Percentiles rank a stretch among this genome's conserved stretches.
phyloP scores from a whole-genome alignment of 2,797 vertebrate species.

The Podarcis siculus region DNA sequence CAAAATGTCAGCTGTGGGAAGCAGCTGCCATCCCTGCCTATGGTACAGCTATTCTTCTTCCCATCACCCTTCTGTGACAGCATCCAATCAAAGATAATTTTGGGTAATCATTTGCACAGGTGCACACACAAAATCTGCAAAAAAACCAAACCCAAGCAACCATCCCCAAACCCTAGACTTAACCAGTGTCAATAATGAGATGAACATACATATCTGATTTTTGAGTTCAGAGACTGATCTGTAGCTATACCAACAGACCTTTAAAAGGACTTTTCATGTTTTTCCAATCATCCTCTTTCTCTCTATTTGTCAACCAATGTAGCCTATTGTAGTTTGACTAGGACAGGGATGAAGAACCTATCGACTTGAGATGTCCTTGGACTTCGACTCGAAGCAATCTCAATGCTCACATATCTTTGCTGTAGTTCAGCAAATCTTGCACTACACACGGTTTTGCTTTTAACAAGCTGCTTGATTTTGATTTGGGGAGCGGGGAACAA shows the following conservation, averaged over 20 bases:
- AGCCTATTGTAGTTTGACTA: constrained; percentile 21
- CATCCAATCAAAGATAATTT: not conserved
- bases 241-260: not conserved
- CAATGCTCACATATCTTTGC: too few relatives aligned
- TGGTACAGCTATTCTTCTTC: not conserved
- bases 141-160: too few relatives aligned
- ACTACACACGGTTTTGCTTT: constrained; percentile 33
- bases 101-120: not conserved
- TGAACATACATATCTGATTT: not conserved
- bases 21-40: not conserved
- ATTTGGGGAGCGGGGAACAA: not conserved
- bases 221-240: not conserved
- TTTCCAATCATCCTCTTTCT: not conserved
- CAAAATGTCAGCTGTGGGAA: not conserved
- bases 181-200: not conserved
- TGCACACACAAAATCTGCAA: not conserved
- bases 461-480: not conserved
- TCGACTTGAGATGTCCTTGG: too few relatives aligned
- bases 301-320: constrained; percentile 8
- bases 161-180: not conserved
- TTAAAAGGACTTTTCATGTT: not conserved
- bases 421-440: not conserved
- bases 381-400: too few relatives aligned
- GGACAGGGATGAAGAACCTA: not conserved
- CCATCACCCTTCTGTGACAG: not conserved